A percentile compares a stretch with the other conserved stretches of the same genome.
Evolutionary conservation across 2,797 vertebrate genomes (phyloP).

Genomic region (Hyperoplus lanceolatus): DNA sequence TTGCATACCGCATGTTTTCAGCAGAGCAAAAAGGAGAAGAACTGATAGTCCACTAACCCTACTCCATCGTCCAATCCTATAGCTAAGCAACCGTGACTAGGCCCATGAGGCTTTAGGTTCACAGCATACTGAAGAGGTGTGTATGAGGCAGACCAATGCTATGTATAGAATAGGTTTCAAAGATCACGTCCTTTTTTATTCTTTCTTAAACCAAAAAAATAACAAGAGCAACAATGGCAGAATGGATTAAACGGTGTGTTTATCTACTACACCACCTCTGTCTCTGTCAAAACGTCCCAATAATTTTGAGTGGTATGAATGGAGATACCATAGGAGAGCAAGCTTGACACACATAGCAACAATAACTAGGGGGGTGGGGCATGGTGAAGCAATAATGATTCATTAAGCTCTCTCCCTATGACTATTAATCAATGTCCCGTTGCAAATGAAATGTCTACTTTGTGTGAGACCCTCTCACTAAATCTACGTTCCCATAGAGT

Average conservation of each 20-base stretch:
- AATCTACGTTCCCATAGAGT: background rate
- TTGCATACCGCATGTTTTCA: background rate
- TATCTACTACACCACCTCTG: background rate
- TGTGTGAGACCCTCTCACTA: too few species aligned
- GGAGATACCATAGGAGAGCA: background rate
- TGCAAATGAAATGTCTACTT: background rate
- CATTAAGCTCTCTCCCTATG: conserved; percentile 3
- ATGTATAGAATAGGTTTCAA: background rate
- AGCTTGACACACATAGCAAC: background rate
- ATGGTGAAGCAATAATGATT: background rate
- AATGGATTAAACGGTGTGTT: background rate
- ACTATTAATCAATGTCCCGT: background rate
- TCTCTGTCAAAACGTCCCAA: too few species aligned
- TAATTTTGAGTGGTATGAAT: too few species aligned
- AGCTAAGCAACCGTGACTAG: background rate
- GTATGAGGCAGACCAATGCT: background rate
- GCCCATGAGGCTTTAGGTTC: background rate
- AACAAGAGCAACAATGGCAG: background rate
- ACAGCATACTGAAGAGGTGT: background rate
- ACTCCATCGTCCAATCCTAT: background rate
- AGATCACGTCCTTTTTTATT: background rate
- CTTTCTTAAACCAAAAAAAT: background rate
- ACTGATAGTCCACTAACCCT: background rate
- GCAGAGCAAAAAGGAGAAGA: background rate
- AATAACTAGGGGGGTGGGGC: too few species aligned